These are phyloP conservation scores for Papilio helenus DNA, from an alignment of 1,140 invertebrate species.

Conservation along the genomic window DNA sequence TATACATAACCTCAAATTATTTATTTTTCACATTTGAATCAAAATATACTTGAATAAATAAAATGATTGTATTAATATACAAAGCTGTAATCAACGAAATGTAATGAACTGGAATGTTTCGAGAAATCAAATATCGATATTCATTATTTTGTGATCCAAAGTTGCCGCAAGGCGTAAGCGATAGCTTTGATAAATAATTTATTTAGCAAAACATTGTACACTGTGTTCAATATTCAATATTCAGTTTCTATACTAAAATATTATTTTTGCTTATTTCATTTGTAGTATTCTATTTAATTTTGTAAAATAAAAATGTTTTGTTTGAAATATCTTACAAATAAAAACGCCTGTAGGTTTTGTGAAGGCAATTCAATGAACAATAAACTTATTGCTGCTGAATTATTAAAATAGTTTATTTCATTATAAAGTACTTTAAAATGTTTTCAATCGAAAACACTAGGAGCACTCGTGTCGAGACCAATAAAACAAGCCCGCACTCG, in stretches of 20 bases:
- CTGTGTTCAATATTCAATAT: not conserved
- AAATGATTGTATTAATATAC: not conserved
- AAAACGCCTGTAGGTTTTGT: conserved; percentile 13
- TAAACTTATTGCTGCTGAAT: not conserved
- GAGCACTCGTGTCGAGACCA: not conserved
- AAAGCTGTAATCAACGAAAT: not conserved
- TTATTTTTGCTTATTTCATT: conserved; percentile 13
- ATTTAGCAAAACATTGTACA: conserved; percentile 1
- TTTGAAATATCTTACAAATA: not conserved
- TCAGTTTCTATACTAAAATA: not conserved
- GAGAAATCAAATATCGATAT: not conserved
- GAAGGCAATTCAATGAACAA: not conserved
- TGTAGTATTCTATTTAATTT: not conserved
- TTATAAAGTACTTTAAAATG: not conserved
- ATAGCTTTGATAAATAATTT: not conserved
- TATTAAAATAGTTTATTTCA: conserved; percentile 6
- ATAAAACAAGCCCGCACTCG: conserved; percentile 20
- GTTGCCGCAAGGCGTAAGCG: conserved; percentile 12
- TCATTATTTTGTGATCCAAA: conserved; percentile 4
- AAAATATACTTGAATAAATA: not conserved
- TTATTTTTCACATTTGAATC: not conserved
- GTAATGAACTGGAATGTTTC: not conserved
- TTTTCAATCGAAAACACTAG: not conserved
- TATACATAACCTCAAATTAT: too few species aligned
- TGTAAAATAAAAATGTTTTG: not conserved